Base-by-base conservation (phyloP, 2,113 vertebrate species). In the Eolophus roseicapilla region DNA sequence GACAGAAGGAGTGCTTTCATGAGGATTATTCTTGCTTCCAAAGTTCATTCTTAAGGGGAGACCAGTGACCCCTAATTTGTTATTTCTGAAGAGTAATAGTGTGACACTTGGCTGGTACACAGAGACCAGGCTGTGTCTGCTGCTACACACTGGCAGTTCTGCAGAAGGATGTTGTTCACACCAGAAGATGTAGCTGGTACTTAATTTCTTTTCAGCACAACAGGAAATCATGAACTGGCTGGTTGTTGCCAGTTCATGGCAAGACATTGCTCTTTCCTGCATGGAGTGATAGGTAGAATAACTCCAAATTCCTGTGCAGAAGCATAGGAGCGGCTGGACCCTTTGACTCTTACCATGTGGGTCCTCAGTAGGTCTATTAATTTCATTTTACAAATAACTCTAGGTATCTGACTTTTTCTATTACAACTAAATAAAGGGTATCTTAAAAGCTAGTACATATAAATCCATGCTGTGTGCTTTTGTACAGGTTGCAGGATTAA, bases 161-260 rank as follows among this genome's bases (percentile, higher is more conserved):
- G 43, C 17, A 64, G n/a, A n/a, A n/a, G 10, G 74, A 68, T 18
- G 39, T 2, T 71, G 33, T 24, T 13, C 35, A 25, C 44, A 55
- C 5, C 17, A 31, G 33, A 53, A 63, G 29, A 35, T 0, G 0
- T 11, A 15, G 9, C 20, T 2, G 1, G 17, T 13, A 9, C 27
- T 17, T 31, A 2, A 14, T 41, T 46, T 17, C 31, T 28, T 79
- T 80, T 41, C 24, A 43, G 46, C 11, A 33, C 27, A 47, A 33
- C 9, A 50, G 10, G 19, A 27, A 75, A 67, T 7, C 19, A 23
- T 5, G 37, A 59, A 50, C n/a, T 17, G 20, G 33, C 11, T 18
- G 23, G 18, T 33, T 41, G 24, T 23, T 65, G 39, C 29, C 11
- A 0, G 28, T 10, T 35, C 52, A 28, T 10, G 16, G 15, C 6